Percentiles rank a stretch among this genome's conserved stretches.
Conservation (phyloP, 2,113 vertebrate species). For the Podarcis cretensis region DNA sequence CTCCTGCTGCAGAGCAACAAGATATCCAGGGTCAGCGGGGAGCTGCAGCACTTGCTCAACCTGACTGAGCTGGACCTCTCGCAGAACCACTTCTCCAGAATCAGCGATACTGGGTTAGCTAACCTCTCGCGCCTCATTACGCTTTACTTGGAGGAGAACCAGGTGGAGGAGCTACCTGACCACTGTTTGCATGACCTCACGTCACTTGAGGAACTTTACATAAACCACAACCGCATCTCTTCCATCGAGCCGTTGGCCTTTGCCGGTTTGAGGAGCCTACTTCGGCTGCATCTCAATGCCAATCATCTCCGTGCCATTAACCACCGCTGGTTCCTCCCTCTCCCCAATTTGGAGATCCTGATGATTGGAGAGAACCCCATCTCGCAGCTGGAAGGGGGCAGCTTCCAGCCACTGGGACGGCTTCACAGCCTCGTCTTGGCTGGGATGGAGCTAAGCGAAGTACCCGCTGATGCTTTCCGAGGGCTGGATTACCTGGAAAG, state of each 20-base stretch:
- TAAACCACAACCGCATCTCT: conserved; percentile 84
- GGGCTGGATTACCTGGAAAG: conserved; percentile 84
- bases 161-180: conserved; percentile 79
- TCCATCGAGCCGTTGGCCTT: conserved; percentile 81
- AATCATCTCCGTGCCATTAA: conserved; percentile 80
- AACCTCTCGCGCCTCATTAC: conserved; percentile 79
- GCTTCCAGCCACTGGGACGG: conserved; percentile 79
- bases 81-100: conserved; percentile 82
- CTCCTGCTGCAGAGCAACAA: conserved; percentile 86
- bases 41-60: conserved; percentile 79
- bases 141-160: conserved; percentile 85
- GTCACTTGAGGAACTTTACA: conserved; percentile 84
- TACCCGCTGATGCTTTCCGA: conserved; percentile 77
- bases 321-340: conserved; percentile 82
- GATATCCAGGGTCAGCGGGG: conserved; percentile 75
- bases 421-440: conserved; percentile 84
- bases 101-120: conserved; percentile 74
- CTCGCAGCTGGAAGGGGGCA: conserved; percentile 77
- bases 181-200: conserved; percentile 77
- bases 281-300: conserved; percentile 83
- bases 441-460: conserved; percentile 78
- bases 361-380: conserved; percentile 88
- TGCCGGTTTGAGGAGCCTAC: conserved; percentile 74
- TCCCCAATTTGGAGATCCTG: conserved; percentile 84
- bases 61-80: conserved; percentile 85